Base-by-base conservation (phyloP, 2,113 vertebrate genomes). In the Psammodynastes pulverulentus region DNA sequence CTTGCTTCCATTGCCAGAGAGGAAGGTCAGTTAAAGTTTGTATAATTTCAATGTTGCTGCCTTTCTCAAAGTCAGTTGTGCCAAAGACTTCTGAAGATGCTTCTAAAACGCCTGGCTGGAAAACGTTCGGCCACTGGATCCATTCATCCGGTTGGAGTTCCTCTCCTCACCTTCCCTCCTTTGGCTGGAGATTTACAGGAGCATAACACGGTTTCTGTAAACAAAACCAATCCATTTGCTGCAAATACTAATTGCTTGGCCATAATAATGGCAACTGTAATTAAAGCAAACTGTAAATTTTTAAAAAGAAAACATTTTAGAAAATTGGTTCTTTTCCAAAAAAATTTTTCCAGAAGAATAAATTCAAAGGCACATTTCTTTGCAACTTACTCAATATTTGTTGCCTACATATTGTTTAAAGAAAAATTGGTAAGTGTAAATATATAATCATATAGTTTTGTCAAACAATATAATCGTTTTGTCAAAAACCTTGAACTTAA, bases 231-330 rank as follows among this genome's bases (percentile, higher is more conserved):
- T 89, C 29, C 89, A 87, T 93, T 53, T 89, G 87, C 54, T 56
- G 39, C 17, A 90, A 49, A 48, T 39, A 90, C 54, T 92, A 54
- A 15, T 2, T 49, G 54, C 34, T 92, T 87, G 51, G 90, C 85
- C 91, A 67, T 87, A 94, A 95, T 39, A 53, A 56, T 84, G 91
- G 17, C 26, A 72, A 86, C 87, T 90, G 48, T 79, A 43, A 87
- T 93, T 67, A 62, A 85, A 86, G n/a, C 84, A 86, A 93, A 89
- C 84, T n/a, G 52, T 86, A 45, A 1, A 84, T 34, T 34, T 88
- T 19, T 21, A 58, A 89, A 52, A 13, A 67, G 13, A 85, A 48
- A 21, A 29, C 1, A 26, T 89, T 89, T 62, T 89, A 67, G 58
- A 89, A 58, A 17, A 56, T n/a, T 87, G n/a, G 51, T 48, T 88